These are phyloP conservation scores for Cairina moschata DNA, from an alignment of 2,113 vertebrate species.

Conservation along the genomic window DNA sequence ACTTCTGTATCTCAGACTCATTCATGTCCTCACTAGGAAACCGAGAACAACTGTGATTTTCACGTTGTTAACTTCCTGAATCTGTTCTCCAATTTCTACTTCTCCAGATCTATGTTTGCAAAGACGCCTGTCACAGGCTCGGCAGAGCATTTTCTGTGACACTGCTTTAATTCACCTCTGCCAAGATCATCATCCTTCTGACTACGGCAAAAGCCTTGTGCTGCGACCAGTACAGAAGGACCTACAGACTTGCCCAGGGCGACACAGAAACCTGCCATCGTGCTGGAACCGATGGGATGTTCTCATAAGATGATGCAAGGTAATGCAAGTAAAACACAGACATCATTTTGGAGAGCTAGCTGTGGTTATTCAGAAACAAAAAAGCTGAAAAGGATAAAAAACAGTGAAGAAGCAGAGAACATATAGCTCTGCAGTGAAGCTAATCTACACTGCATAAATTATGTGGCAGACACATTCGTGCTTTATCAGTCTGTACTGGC, in stretches of 20 bases:
- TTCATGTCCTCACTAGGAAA: background rate
- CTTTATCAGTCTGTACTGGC: slow-evolving; percentile 11
- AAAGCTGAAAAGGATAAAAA: background rate
- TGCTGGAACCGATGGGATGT: background rate
- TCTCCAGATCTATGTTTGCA: background rate
- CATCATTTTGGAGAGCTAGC: background rate
- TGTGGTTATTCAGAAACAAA: background rate
- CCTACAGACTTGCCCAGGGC: fast-evolving
- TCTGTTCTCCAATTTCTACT: background rate
- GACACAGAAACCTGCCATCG: background rate
- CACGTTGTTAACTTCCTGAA: background rate
- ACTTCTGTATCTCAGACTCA: background rate
- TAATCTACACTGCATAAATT: background rate
- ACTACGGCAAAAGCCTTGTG: background rate
- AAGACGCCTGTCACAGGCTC: background rate
- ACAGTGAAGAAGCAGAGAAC: background rate
- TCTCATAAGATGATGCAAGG: fast-evolving
- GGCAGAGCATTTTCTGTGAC: background rate
- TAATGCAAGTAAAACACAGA: background rate
- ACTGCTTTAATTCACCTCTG: background rate
- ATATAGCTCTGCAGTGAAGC: background rate
- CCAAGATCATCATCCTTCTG: background rate
- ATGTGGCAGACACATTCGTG: background rate
- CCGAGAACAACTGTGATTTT: background rate
- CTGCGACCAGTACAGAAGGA: background rate